Evolutionary conservation across 2,888 invertebrate species (phyloP).

Genomic region (Drosophila siamana): DNA sequence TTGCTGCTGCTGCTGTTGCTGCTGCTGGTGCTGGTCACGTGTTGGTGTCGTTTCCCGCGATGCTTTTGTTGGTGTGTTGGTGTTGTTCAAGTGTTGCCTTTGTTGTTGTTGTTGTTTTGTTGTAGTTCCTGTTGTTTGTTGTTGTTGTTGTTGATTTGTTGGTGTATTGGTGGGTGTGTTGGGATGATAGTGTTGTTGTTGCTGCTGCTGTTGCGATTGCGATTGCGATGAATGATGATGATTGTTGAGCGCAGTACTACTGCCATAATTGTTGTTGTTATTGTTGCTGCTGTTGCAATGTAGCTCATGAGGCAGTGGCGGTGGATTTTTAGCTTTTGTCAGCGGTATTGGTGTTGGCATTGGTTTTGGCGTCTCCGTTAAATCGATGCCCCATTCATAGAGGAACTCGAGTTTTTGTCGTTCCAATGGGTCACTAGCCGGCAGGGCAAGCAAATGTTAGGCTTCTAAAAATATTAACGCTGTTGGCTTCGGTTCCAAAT

Average conservation of each 20-base stretch:
- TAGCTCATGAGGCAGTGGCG: constrained; percentile 80
- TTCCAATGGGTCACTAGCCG: constrained; percentile 88
- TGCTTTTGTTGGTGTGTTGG: constrained; percentile 68
- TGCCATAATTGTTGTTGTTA: constrained; percentile 52
- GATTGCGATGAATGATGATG: constrained; percentile 40
- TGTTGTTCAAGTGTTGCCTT: constrained; percentile 57
- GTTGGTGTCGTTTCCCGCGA: constrained; percentile 75
- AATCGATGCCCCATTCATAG: constrained; percentile 85
- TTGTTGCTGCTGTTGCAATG: constrained; percentile 55
- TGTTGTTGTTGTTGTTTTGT: constrained; percentile 49
- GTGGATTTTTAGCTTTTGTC: constrained; percentile 86
- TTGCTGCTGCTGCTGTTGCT: constrained; percentile 52
- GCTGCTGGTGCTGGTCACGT: constrained; percentile 63
- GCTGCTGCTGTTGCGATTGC: constrained; percentile 31
- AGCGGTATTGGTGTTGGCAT: constrained; percentile 84
- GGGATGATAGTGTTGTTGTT: constrained; percentile 37
- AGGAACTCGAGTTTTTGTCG: constrained; percentile 84
- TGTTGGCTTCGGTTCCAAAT: constrained; percentile 95
- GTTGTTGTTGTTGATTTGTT: constrained; percentile 47
- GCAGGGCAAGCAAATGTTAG: constrained; percentile 96
- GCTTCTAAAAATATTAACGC: constrained; percentile 96
- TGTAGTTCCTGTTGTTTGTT: constrained; percentile 35
- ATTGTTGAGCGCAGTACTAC: constrained; percentile 55
- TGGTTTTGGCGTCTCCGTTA: constrained; percentile 84
- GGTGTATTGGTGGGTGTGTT: constrained; percentile 37